These are phyloP conservation scores for Hypolimnas misippus DNA, from an alignment of 2,888 invertebrate genomes.

Conservation along the genomic window DNA sequence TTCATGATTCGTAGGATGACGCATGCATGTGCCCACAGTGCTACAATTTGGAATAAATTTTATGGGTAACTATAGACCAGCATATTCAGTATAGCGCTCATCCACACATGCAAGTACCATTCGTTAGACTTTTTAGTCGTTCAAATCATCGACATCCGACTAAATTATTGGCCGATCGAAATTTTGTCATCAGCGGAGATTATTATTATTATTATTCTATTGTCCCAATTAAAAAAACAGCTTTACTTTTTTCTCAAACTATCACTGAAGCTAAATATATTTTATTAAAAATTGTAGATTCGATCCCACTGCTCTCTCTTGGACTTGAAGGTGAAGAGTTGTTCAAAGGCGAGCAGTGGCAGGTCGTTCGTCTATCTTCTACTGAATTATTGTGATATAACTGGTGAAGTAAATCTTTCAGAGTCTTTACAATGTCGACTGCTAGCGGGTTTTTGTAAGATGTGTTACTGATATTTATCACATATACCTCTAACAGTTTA, in stretches of 20 bases:
- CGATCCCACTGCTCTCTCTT: conserved; percentile 19
- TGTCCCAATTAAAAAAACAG: conserved; percentile 34
- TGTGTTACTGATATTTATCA: conserved; percentile 60
- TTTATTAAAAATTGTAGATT: conserved; percentile 26
- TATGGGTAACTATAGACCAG: too few relatives aligned
- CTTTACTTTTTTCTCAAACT: conserved; percentile 37
- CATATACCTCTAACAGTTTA: conserved; percentile 73
- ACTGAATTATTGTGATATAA: conserved; percentile 76
- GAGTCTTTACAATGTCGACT: conserved; percentile 72
- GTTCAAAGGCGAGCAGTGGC: background rate
- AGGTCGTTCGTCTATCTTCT: conserved; percentile 42
- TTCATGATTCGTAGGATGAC: too few relatives aligned
- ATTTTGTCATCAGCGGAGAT: too few relatives aligned
- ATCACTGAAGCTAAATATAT: conserved; percentile 25
- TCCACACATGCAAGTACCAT: too few relatives aligned
- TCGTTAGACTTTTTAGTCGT: too few relatives aligned
- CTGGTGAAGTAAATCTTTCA: conserved; percentile 68
- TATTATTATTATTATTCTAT: too few relatives aligned
- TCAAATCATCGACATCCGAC: too few relatives aligned
- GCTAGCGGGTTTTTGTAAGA: conserved; percentile 69
- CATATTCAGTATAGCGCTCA: too few relatives aligned
- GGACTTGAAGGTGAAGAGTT: background rate
- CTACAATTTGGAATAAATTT: too few relatives aligned
- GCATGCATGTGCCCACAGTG: too few relatives aligned
- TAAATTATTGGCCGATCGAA: too few relatives aligned